These are phyloP conservation scores for Tenualosa ilisha DNA, from an alignment of 2,797 vertebrate species.

Conservation along the genomic window DNA sequence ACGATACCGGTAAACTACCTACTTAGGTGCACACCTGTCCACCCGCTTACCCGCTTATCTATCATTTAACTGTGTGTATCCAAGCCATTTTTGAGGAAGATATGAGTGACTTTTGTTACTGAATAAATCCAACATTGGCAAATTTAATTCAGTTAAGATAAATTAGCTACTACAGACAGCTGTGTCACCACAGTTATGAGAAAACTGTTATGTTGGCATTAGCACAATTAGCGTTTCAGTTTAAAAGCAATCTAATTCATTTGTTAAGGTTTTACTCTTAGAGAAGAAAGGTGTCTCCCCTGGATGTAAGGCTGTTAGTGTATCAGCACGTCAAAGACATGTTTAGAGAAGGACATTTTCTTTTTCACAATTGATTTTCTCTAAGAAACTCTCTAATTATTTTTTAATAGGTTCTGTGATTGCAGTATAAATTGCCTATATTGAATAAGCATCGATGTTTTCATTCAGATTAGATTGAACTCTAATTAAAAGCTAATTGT, in stretches of 20 bases:
- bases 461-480: conserved; percentile 76
- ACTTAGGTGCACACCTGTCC: too few relatives aligned
- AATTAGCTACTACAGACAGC: background rate
- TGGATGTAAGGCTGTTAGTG: background rate
- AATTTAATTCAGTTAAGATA: background rate
- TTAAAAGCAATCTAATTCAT: background rate
- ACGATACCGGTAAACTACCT: too few relatives aligned
- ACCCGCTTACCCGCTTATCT: too few relatives aligned
- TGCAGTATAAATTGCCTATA: conserved; percentile 73
- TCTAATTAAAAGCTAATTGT: conserved; percentile 76
- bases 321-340: conserved; percentile 8
- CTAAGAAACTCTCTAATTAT: conserved; percentile 70
- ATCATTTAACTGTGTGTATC: background rate
- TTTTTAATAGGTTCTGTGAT: conserved; percentile 75
- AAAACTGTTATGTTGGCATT: background rate
- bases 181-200: background rate
- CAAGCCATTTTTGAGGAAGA: background rate
- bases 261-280: background rate
- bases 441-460: conserved; percentile 72
- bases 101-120: background rate
- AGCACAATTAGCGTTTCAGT: background rate
- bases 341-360: conserved; percentile 44
- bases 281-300: background rate
- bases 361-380: conserved; percentile 59
- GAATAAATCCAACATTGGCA: background rate